Evolutionary conservation across 2,888 invertebrate species (phyloP), one percentile per base, ranked within the genome.

Genomic region (Limnephilus lunatus): DNA sequence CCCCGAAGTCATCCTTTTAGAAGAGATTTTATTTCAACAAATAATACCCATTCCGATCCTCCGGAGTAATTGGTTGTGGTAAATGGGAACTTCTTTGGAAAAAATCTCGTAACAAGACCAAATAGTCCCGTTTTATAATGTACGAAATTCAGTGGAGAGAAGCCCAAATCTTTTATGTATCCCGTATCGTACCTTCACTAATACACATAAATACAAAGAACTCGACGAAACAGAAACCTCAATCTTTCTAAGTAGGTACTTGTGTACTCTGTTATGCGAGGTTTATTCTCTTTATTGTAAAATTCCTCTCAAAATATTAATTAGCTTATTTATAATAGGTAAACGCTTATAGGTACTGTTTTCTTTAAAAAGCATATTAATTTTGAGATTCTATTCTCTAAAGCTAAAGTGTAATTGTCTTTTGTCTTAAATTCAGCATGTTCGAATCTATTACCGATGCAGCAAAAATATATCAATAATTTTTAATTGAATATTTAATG

Each of bases 21-120:
- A 83, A 90, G n/a, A 83, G 30, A 53, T 90, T 83, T 48, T 90
- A 83, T 90, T 48, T 83, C 48, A 48, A 83, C 35, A 83, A 90
- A 90, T 83, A 82, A 90, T 90, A 32, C 90, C 83, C 30, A 83
- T 83, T 90, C 90, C 31, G 90, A 31, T 83, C 81, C n/a, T 68
- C 14, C n/a, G 44, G 48, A 90, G 83, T 90, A 90, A 90, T 90
- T 83, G 90, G 82, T 90, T 90, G 83, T 83, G 83, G 53, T 83
- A 83, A 83, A 90, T 53, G 83, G 83, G 53, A 30, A 25, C 19
- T 83, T 31, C 48, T 31, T n/a, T 14, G 81, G 30, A 83, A 32
- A 90, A 48, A 90, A 83, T 35, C 44, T 30, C 30, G n/a, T n/a
- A 44, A 89, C 35, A 15, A 25, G 35, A 39, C 81, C 81, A 30